Base-by-base conservation (phyloP, 2,113 vertebrate genomes). In the Centropus unirufus region DNA sequence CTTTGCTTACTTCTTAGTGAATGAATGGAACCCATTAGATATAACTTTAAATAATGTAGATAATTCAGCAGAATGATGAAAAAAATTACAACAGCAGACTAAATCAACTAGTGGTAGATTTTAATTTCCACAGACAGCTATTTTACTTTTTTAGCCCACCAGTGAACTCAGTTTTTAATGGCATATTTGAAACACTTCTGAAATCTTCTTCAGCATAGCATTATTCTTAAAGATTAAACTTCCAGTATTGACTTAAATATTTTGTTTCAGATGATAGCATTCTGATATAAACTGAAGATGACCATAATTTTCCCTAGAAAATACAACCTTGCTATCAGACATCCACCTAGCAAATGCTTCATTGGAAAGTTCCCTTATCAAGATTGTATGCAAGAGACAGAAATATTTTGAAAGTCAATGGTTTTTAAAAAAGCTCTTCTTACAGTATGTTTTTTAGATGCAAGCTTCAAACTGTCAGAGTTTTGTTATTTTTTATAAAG, bases 361-460 rank as follows among this genome's bases (percentile, higher is more conserved):
- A 87, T 84, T 84, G 74, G 86, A 97, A 97, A 95, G 44, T 91
- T 85, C 77, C 62, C 86, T 97, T 98, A 98, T 98, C 97, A 90
- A 95, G 95, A 97, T 94, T 66, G 73, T 44, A 91, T 83, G 94
- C 92, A 96, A 95, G 77, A 94, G 96, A 83, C 67, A 88, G 77
- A 91, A 67, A 94, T 97, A 52, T 93, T 98, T 98, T 97, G 97
- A 98, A 98, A 98, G 96, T 97, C 97, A 98, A 95, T 96, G 91
- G n/a, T 90, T 95, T 89, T 61, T 11, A 49, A 72, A 94, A 96
- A 95, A 87, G 30, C 94, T 86, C 32, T n/a, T 8, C 57, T 97
- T 72, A 9, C 74, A 90, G 39, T 91, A 66, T 95, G 78, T 89
- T 94, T 97, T 96, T 87, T 39, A 96, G 92, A 98, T 82, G 89